Percentiles rank a stretch among this genome's conserved stretches.
phyloP scores from a whole-genome alignment of 1,140 invertebrate genomes.

The Zaprionus taronus region DNA sequence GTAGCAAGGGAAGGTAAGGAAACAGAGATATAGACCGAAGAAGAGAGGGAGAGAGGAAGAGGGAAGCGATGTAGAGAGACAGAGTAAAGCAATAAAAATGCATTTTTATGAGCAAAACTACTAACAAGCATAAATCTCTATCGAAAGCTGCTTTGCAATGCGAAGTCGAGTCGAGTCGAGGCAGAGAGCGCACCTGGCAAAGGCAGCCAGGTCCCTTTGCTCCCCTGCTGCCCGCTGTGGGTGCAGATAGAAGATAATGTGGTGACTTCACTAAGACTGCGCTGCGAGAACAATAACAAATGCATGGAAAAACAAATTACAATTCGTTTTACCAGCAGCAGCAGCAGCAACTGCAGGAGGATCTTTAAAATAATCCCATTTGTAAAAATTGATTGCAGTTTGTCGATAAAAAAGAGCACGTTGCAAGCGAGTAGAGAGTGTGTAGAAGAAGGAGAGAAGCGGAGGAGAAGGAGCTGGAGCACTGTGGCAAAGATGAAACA shows the following conservation, averaged over 20 bases:
- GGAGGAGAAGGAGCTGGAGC: no score
- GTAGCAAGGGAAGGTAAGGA: not conserved
- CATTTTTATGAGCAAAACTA: constrained; percentile 83
- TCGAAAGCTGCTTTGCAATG: constrained; percentile 82
- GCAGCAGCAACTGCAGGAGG: constrained; percentile 29
- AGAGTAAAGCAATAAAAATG: constrained; percentile 78
- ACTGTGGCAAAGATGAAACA: constrained; percentile 37
- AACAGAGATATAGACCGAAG: constrained; percentile 16
- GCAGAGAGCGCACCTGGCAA: constrained; percentile 25
- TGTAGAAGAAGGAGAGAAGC: not conserved
- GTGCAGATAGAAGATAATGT: constrained; percentile 75
- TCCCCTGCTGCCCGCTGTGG: not conserved
- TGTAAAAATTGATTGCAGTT: constrained; percentile 83
- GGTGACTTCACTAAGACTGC: constrained; percentile 77
- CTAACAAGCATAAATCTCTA: constrained; percentile 83
- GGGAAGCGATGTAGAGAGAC: not conserved
- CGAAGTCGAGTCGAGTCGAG: constrained; percentile 21
- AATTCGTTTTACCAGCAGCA: constrained; percentile 58
- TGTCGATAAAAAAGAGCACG: constrained; percentile 68
- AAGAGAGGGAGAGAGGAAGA: constrained; percentile 22
- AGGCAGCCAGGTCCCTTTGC: constrained; percentile 1
- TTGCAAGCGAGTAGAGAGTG: not conserved
- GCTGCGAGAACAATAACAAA: constrained; percentile 77
- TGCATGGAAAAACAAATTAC: constrained; percentile 82
- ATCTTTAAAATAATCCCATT: constrained; percentile 78